Evolutionary conservation across 2,113 vertebrate species (phyloP).

Genomic region (Pholis gunnellus): DNA sequence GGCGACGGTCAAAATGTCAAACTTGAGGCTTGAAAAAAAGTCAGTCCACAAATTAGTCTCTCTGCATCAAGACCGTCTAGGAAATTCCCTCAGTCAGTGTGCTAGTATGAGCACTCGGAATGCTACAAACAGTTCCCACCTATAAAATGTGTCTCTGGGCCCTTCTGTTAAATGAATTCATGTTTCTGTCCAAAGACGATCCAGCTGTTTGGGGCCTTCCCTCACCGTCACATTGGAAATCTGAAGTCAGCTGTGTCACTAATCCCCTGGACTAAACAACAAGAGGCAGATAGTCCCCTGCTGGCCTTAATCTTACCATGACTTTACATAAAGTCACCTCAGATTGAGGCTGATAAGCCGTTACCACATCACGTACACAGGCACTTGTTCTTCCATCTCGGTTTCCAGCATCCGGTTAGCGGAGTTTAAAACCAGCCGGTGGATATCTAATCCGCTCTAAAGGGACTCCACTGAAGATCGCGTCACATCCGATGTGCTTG

Average conservation of each 20-base stretch:
- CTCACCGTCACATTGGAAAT: constrained; percentile 1
- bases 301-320: constrained; percentile 68
- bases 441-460: constrained; percentile 48
- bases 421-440: constrained; percentile 29
- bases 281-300: constrained; percentile 23
- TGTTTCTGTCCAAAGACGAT: neutral
- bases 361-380: constrained; percentile 13
- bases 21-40: too few relatives aligned
- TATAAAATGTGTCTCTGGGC: neutral
- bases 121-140: neutral
- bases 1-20: neutral
- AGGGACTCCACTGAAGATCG: constrained; percentile 16
- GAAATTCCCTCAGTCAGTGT: neutral
- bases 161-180: neutral
- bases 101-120: neutral
- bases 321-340: constrained; percentile 63
- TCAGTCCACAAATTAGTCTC: neutral
- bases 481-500: neutral
- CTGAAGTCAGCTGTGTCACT: constrained; percentile 33
- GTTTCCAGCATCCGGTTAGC: neutral
- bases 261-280: constrained; percentile 52
- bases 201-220: neutral
- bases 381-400: constrained; percentile 8
- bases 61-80: neutral
- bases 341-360: constrained; percentile 35